Percentiles rank a stretch among this genome's conserved stretches.
Conservation (phyloP, 2,113 vertebrate genomes). For the Heliornis fulica region DNA sequence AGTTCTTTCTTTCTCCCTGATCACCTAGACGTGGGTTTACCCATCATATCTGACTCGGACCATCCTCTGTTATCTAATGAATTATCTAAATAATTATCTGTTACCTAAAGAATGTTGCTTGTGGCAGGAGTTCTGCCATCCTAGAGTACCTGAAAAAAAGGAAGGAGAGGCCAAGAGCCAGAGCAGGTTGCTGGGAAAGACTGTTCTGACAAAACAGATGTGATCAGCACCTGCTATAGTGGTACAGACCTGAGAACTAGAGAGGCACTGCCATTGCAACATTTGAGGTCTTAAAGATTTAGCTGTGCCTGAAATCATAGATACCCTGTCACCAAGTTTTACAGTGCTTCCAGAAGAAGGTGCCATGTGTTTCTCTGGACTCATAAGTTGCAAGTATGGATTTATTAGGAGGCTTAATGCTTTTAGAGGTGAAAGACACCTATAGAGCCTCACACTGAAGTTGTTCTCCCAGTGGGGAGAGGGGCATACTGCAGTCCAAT, state of each 20-base stretch:
- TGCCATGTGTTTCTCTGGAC: not conserved
- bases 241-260: not conserved
- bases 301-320: not conserved
- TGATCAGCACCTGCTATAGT: not conserved
- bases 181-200: not conserved
- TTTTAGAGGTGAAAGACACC: not conserved
- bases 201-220: not conserved
- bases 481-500: not conserved
- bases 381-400: accelerated
- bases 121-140: not conserved
- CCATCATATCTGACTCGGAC: no score
- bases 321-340: not conserved
- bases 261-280: not conserved
- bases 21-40: no score
- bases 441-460: not conserved
- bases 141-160: not conserved
- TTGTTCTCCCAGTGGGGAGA: not conserved
- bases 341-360: not conserved
- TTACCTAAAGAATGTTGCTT: not conserved
- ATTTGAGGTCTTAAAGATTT: not conserved
- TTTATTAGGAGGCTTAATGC: not conserved
- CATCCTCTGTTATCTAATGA: no score
- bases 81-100: no score
- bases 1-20: no score
- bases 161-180: not conserved